Percentiles rank a stretch among this genome's conserved stretches.
phyloP scores from a whole-genome alignment of 2,113 vertebrate genomes.

The Aldabrachelys gigantea region DNA sequence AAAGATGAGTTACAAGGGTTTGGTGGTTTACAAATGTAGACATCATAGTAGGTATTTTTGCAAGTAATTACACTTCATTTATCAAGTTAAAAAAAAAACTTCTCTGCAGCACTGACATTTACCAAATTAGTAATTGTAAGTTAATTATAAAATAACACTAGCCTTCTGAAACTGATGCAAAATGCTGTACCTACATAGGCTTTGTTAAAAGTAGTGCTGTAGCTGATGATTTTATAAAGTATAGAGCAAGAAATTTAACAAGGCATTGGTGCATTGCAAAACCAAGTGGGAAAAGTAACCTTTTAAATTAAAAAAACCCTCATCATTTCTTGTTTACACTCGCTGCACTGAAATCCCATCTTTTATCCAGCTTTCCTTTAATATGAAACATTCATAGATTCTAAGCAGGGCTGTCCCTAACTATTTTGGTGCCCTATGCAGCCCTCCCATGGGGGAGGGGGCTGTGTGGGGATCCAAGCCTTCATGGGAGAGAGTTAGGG shows the following conservation, averaged over 20 bases:
- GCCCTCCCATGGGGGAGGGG: too few relatives aligned
- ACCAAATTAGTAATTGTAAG: slow-evolving; percentile 44
- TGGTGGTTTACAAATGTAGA: background rate
- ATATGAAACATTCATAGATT: background rate
- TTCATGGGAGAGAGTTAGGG: too few relatives aligned
- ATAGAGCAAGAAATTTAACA: slow-evolving; percentile 15
- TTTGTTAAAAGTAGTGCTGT: slow-evolving; percentile 1
- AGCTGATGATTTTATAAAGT: slow-evolving; percentile 2
- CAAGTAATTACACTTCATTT: slow-evolving; percentile 49
- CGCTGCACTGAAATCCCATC: background rate
- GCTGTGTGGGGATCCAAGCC: too few relatives aligned
- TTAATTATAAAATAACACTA: slow-evolving; percentile 54
- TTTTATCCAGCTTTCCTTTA: background rate
- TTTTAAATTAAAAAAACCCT: background rate
- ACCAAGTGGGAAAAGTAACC: background rate
- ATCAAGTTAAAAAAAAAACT: slow-evolving; percentile 20
- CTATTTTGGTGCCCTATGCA: too few relatives aligned
- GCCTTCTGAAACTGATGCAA: slow-evolving; percentile 41
- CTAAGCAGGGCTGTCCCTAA: too few relatives aligned
- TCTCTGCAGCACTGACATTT: slow-evolving; percentile 50
- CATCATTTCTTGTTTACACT: background rate
- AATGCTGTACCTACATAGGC: background rate
- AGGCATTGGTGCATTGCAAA: background rate
- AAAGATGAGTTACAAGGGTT: background rate
- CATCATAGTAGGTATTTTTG: slow-evolving; percentile 29